A percentile compares a stretch with the other conserved stretches of the same genome.
These are phyloP conservation scores for Pluvialis apricaria DNA, from an alignment of 2,113 vertebrate genomes.

Conservation along the genomic window DNA sequence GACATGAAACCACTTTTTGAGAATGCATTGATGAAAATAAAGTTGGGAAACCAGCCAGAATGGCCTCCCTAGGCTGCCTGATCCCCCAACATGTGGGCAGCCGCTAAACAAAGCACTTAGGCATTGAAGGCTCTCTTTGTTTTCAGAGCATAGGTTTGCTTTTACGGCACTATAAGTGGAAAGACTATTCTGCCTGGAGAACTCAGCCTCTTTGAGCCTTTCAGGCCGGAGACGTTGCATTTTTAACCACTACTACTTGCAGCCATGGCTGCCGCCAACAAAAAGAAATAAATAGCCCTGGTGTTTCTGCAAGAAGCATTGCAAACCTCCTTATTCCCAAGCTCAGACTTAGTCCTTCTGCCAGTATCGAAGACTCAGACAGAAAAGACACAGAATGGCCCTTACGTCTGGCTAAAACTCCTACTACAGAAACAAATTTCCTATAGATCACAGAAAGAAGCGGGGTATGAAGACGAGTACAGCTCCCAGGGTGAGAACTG, in stretches of 20 bases:
- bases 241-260: constrained; percentile 8
- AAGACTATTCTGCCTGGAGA: neutral
- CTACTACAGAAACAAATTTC: neutral
- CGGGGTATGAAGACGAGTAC: neutral
- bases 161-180: neutral
- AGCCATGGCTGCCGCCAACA: neutral
- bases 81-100: neutral
- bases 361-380: neutral
- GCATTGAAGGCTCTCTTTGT: constrained; percentile 25
- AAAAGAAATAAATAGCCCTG: neutral
- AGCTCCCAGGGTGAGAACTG: neutral
- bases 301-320: neutral
- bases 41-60: constrained; percentile 18
- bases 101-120: constrained; percentile 33
- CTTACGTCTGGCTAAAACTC: neutral
- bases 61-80: neutral
- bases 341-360: neutral
- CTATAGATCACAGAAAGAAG: neutral
- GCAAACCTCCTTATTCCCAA: neutral
- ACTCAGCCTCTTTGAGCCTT: neutral
- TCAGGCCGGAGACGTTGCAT: neutral
- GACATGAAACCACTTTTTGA: constrained; percentile 24
- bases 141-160: neutral
- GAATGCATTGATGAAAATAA: constrained; percentile 25
- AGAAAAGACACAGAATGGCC: neutral